phyloP scores from a whole-genome alignment of 2,113 vertebrate genomes.

The Phalacrocorax carbo region DNA sequence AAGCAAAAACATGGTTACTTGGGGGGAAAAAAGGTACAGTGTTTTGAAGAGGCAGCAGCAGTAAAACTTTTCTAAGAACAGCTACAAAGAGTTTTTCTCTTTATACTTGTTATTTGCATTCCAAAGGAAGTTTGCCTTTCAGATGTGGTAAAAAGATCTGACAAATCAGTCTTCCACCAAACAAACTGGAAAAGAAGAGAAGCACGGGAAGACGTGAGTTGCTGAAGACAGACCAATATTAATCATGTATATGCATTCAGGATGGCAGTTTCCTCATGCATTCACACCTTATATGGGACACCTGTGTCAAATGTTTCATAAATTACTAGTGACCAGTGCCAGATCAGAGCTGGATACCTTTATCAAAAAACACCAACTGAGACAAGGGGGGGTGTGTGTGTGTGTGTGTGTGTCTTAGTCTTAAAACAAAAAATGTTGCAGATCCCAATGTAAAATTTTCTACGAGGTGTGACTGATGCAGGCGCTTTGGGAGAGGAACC shows the following conservation, averaged over 20 bases:
- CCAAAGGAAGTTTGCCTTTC: not conserved
- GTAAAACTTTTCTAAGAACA: not conserved
- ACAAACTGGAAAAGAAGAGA: not conserved
- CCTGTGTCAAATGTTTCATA: not conserved
- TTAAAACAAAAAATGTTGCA: not conserved
- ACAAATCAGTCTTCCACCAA: not conserved
- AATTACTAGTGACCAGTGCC: not conserved
- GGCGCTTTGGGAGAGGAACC: too few relatives aligned
- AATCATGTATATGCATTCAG: fast-evolving
- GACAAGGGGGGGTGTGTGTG: not conserved
- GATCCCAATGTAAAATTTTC: not conserved
- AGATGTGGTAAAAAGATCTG: not conserved
- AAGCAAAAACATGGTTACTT: not conserved
- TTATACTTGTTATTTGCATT: not conserved
- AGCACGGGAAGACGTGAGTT: fast-evolving
- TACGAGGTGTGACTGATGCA: not conserved
- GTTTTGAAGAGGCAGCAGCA: not conserved
- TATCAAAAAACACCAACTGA: not conserved
- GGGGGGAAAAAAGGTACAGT: not conserved
- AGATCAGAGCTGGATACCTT: not conserved
- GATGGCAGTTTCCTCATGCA: not conserved
- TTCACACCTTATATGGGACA: fast-evolving
- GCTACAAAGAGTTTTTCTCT: not conserved
- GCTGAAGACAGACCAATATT: too few relatives aligned
- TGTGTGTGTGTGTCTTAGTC: too few relatives aligned